phyloP scores from a whole-genome alignment of 2,797 vertebrate genomes.

The Florisuga fusca region DNA sequence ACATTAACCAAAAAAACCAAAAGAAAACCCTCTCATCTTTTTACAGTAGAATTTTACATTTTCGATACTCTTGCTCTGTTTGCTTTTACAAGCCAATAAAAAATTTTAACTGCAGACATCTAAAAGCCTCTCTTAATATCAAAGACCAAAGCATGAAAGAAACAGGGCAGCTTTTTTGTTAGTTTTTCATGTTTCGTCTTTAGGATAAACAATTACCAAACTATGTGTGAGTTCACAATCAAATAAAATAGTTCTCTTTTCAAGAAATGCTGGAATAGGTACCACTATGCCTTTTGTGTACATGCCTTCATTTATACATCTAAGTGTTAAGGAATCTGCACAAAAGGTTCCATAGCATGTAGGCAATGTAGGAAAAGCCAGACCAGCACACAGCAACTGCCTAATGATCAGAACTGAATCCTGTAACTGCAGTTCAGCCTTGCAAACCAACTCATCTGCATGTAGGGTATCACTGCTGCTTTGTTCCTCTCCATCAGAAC shows the following conservation, averaged over 20 bases:
- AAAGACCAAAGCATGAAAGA: not conserved
- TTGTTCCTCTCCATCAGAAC: not conserved
- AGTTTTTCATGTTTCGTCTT: not conserved
- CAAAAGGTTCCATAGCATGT: not conserved
- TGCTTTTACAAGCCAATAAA: not conserved
- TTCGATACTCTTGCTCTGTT: not conserved
- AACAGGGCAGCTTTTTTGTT: not conserved
- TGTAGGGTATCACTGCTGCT: not conserved
- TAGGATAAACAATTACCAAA: not conserved
- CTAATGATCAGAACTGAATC: not conserved
- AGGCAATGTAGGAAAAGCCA: not conserved
- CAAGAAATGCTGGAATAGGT: not conserved
- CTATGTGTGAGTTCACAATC: not conserved
- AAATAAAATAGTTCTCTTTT: not conserved
- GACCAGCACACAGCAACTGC: not conserved
- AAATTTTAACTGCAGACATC: not conserved
- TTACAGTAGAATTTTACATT: not conserved
- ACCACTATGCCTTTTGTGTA: not conserved
- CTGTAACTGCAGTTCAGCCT: rapidly evolving
- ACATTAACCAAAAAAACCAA: not conserved
- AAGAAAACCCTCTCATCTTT: not conserved
- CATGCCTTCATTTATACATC: not conserved
- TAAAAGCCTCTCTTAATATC: not conserved
- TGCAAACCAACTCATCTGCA: not conserved
- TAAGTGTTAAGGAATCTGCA: not conserved